Evolutionary conservation across 2,113 vertebrate genomes (phyloP), one percentile per base, ranked within the genome.

Genomic region (Aythya baeri): DNA sequence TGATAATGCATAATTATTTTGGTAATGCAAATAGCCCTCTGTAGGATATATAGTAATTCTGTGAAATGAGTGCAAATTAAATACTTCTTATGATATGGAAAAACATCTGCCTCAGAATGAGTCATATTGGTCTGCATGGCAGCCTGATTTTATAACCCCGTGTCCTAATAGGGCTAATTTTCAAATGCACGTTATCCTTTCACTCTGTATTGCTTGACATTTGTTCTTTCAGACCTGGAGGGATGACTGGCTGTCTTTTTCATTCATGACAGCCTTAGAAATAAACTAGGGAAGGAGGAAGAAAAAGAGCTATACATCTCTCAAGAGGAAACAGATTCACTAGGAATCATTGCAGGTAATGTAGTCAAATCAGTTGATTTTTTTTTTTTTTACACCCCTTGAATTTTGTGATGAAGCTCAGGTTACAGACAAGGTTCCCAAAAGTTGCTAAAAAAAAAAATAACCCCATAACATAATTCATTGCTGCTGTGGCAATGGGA

Each of bases 31-130:
- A 88, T 81, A 3, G 2, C 49, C 17, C 36, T 77, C n/a, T 46
- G 36, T 61, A 76, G 87, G 80, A 86, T 46, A 75, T 44, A 46
- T 15, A 86, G 83, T n/a, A 86, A 91, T 91, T 89, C 87, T 84
- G 82, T 74, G 95, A 94, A 89, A 86, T 29, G 43, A 0, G 50
- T 95, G 89, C 63, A 92, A 86, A 94, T 92, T 46, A 85, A 94
- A 76, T 49, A 29, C 67, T 92, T 36, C 27, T 57, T 61, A 58
- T 50, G 80, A 83, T 52, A 67, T 88, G 80, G 92, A 88, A 83
- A 83, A 92, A 86, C 89, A 72, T 86, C 89, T 92, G 87, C 77
- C 25, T 72, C 73, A 86, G 43, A 62, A 14, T 88, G 93, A 95
- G 67, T 96, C 93, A 92, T 52, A 31, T 44, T 52, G 80, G 44